phyloP scores from a whole-genome alignment of 2,888 invertebrate genomes.

The Oscheius sp. region DNA sequence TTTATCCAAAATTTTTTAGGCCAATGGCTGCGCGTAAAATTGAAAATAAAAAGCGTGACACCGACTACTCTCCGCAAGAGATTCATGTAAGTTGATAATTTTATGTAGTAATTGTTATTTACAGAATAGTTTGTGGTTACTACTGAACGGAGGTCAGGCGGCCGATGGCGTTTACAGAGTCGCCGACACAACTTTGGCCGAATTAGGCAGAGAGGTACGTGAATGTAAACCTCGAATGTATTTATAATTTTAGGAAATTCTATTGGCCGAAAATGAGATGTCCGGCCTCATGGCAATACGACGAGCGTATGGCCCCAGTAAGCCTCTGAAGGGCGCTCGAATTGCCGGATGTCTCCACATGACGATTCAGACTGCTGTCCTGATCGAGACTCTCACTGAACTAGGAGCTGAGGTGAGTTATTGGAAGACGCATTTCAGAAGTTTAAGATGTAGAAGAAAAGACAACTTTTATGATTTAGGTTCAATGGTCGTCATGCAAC shows the following conservation, averaged over 20 bases:
- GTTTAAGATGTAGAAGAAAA: too few species aligned
- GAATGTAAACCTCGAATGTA: background rate
- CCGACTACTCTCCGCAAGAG: too few species aligned
- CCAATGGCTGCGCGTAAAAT: too few species aligned
- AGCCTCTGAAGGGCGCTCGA: constrained; percentile 90
- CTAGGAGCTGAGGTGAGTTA: constrained; percentile 89
- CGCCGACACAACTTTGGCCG: constrained; percentile 87
- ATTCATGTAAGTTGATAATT: too few species aligned
- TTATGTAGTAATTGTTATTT: too few species aligned
- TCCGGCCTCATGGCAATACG: constrained; percentile 95
- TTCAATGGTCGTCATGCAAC: constrained; percentile 99
- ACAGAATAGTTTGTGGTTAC: too few species aligned
- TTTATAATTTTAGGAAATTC: constrained; percentile 83
- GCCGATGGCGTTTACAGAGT: constrained; percentile 66
- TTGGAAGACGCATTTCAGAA: too few species aligned
- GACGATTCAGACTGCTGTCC: constrained; percentile 98
- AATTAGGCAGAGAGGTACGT: constrained; percentile 85
- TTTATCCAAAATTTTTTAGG: too few species aligned
- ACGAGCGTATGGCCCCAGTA: constrained; percentile 84
- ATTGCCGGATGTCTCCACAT: constrained; percentile 98
- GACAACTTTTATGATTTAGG: too few species aligned
- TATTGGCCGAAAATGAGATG: constrained; percentile 97
- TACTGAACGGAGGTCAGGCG: too few species aligned
- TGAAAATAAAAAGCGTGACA: too few species aligned
- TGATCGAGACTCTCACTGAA: constrained; percentile 93